These are phyloP conservation scores for Oncopodura yosiiana DNA, from an alignment of 1,140 invertebrate species.

Conservation along the genomic window DNA sequence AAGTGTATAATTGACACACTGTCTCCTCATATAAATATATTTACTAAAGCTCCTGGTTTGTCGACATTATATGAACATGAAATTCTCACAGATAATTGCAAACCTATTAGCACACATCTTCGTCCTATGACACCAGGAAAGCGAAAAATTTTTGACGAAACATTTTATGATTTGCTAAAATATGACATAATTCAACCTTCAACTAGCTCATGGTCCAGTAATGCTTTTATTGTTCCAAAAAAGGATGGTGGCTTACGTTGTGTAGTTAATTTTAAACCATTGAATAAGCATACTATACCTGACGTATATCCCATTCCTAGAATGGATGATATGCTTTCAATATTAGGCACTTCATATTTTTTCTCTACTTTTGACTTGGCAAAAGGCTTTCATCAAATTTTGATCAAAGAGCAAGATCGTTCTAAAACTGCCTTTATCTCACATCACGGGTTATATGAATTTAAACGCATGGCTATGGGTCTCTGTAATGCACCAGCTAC, in stretches of 20 bases:
- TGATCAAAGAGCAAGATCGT: conserved; percentile 27
- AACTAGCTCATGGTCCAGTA: not conserved
- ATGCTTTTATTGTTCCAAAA: not conserved
- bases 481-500: conserved; percentile 36
- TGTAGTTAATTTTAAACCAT: conserved; percentile 43
- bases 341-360: conserved; percentile 29
- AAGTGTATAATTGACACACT: not conserved
- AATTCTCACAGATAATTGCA: conserved; percentile 13
- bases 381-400: conserved; percentile 40
- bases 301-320: conserved; percentile 44
- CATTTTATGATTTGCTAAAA: conserved; percentile 1
- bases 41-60: conserved; percentile 16
- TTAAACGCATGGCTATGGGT: conserved; percentile 37
- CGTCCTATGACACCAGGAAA: conserved; percentile 19
- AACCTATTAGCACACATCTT: not conserved
- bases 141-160: conserved; percentile 4
- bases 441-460: conserved; percentile 36
- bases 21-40: not conserved
- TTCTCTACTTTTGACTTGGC: conserved; percentile 38
- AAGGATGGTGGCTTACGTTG: conserved; percentile 21
- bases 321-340: conserved; percentile 38
- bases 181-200: not conserved
- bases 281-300: conserved; percentile 41
- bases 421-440: conserved; percentile 40
- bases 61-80: conserved; percentile 8